phyloP scores from a whole-genome alignment of 2,797 vertebrate species.

The Sparus aurata region DNA sequence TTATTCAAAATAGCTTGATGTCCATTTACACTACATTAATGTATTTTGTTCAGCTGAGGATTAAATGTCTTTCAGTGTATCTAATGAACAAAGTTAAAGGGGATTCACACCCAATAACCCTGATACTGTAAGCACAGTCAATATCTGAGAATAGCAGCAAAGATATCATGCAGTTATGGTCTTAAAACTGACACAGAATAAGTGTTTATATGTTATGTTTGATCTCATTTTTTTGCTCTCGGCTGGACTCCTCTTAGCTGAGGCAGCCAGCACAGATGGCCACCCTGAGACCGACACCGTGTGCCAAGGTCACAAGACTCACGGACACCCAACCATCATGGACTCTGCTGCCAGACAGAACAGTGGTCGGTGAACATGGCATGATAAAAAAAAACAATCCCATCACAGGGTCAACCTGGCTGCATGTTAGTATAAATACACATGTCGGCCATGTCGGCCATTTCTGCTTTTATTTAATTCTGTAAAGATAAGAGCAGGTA shows the following conservation, averaged over 20 bases:
- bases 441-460: not conserved
- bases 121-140: too few relatives aligned
- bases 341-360: conserved; percentile 39
- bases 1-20: too few relatives aligned
- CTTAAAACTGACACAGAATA: not conserved
- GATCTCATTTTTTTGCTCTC: conserved; percentile 41
- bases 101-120: too few relatives aligned
- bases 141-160: too few relatives aligned
- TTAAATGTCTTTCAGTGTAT: too few relatives aligned
- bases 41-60: too few relatives aligned
- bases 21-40: too few relatives aligned
- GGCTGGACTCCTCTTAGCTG: conserved; percentile 41
- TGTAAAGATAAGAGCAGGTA: not conserved
- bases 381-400: conserved; percentile 1
- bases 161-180: not conserved
- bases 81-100: too few relatives aligned
- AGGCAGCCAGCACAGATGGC: conserved; percentile 81
- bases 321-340: conserved; percentile 8
- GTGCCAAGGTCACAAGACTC: conserved; percentile 74
- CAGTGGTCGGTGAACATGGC: conserved; percentile 43
- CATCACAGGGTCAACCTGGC: not conserved
- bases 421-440: not conserved
- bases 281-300: conserved; percentile 56
- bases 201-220: conserved; percentile 20
- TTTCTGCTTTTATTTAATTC: conserved; percentile 6